Base-by-base conservation (phyloP, 2,797 vertebrate species). In the Ctenopoma kingsleyae region DNA sequence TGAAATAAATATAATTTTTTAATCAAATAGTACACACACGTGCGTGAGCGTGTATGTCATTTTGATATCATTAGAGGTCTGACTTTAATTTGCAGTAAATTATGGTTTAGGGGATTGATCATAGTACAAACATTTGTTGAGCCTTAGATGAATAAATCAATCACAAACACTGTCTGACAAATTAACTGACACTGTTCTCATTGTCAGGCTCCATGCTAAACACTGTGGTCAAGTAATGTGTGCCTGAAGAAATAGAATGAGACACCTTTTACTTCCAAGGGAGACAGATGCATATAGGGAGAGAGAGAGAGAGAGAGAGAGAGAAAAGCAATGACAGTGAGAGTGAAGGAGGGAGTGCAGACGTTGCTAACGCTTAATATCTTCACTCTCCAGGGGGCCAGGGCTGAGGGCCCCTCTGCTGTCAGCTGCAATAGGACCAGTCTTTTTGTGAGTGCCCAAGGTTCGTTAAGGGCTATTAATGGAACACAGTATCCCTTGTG, bases 381-480 rank as follows among this genome's bases (percentile, higher is more conserved):
- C 91, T 82, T 82, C 80, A 43, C 92, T 91, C 93, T 90, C 90
- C 83, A 72, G 91, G 92, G 92, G 91, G 79, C 88, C 73, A n/a
- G 79, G 74, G 53, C 77, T 38, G 67, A 77, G 81, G 90, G 86
- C 86, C 93, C 87, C 76, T 79, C 76, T 79, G 87, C 92, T 90
- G 87, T 91, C 91, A 94, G 78, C 61, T 78, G 82, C 87, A 94
- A 90, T 89, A 93, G 91, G 91, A 89, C 84, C 74, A 76, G 78
- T 78, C 83, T 83, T 86, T 92, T 91, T 88, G 92, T 87, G 84
- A 87, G 89, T 88, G 83, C 82, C 85, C 86, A 81, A 86, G 90
- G 90, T 94, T 91, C 90, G 77, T 94, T 94, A 94, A 94, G 92
- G 87, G 87, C 87, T 93, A 78, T 89, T 93, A 93, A 87, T 94